Conservation (phyloP, 2,797 vertebrate species). For the Apodemus agrarius region DNA sequence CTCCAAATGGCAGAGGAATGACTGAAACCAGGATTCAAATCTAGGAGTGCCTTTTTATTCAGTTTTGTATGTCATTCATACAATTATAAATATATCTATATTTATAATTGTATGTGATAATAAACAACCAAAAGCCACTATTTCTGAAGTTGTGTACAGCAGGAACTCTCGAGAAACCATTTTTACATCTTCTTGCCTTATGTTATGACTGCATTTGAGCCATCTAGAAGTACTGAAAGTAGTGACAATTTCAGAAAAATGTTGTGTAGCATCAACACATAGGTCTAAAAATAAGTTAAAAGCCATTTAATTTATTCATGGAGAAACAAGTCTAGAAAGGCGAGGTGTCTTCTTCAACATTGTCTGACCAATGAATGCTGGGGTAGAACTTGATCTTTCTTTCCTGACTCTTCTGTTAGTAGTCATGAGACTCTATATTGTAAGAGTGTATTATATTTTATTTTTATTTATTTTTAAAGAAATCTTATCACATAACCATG, state of each 20-base stretch:
- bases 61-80: not conserved
- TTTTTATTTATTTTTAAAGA: not conserved
- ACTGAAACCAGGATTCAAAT: not conserved
- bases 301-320: not conserved
- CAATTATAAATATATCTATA: not conserved
- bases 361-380: not conserved
- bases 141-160: not conserved
- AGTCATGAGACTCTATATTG: not conserved
- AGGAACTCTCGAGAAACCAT: not conserved
- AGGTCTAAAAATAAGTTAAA: not conserved
- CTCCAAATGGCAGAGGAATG: not conserved
- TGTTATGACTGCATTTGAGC: not conserved
- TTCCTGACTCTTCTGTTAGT: not conserved
- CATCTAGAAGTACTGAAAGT: not conserved
- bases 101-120: not conserved
- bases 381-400: not conserved
- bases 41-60: conserved; percentile 23
- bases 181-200: not conserved
- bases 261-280: not conserved
- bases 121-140: not conserved
- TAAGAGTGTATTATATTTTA: not conserved
- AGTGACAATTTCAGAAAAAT: not conserved
- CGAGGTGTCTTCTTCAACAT: not conserved
- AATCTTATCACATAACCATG: not conserved
- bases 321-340: not conserved